phyloP scores from a whole-genome alignment of 2,888 invertebrate genomes.

The Formica aserva region DNA sequence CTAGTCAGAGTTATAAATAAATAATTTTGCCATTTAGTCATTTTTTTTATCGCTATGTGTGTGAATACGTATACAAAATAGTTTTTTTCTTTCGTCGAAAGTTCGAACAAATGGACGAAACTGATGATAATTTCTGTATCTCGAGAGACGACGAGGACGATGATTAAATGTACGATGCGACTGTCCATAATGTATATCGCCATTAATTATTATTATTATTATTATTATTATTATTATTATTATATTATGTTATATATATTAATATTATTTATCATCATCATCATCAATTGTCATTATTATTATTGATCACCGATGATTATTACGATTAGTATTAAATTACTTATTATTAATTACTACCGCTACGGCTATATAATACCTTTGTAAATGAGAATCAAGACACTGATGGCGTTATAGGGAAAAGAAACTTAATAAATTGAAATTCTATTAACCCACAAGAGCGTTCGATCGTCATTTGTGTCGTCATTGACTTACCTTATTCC shows the following conservation, averaged over 20 bases:
- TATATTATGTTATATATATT: slow-evolving; percentile 63
- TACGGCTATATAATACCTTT: slow-evolving; percentile 82
- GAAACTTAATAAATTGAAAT: slow-evolving; percentile 84
- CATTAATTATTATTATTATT: slow-evolving; percentile 64
- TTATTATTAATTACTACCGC: slow-evolving; percentile 69
- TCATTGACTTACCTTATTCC: slow-evolving; percentile 16
- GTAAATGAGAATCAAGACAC: slow-evolving; percentile 84
- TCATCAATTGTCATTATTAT: slow-evolving; percentile 68
- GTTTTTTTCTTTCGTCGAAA: slow-evolving; percentile 9
- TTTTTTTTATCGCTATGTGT: slow-evolving; percentile 29
- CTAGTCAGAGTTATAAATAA: slow-evolving; percentile 76
- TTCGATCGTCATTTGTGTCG: slow-evolving; percentile 65
- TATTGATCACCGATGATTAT: slow-evolving; percentile 67
- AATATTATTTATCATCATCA: slow-evolving; percentile 61
- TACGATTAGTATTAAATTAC: slow-evolving; percentile 64
- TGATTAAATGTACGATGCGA: slow-evolving; percentile 58
- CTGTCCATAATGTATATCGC: slow-evolving; percentile 60
- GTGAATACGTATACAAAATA: slow-evolving; percentile 63
- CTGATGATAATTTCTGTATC: slow-evolving; percentile 20
- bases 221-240: slow-evolving; percentile 67
- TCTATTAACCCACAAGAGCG: slow-evolving; percentile 82
- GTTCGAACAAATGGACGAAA: slow-evolving; percentile 20
- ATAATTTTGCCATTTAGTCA: slow-evolving; percentile 58
- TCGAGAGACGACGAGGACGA: slow-evolving; percentile 54
- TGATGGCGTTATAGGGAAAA: slow-evolving; percentile 81